Evolutionary conservation across 1,140 invertebrate species (phyloP).

Genomic region (Coelopa frigida): DNA sequence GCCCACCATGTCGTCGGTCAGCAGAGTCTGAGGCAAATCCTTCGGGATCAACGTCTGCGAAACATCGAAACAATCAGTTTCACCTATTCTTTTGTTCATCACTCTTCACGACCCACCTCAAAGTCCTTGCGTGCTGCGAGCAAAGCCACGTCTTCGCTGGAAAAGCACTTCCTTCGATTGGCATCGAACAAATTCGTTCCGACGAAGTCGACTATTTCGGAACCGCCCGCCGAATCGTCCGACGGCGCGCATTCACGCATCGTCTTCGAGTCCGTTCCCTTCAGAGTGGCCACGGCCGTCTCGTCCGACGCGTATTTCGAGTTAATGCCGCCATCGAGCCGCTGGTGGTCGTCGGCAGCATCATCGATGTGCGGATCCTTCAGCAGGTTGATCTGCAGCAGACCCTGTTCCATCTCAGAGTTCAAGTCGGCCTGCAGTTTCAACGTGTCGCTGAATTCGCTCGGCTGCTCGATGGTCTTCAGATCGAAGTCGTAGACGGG

Average conservation of each 20-base stretch:
- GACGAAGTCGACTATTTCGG: slow-evolving; percentile 19
- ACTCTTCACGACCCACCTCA: slow-evolving; percentile 16
- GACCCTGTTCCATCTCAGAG: slow-evolving; percentile 2
- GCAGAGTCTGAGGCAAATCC: slow-evolving; percentile 7
- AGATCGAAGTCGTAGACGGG: slow-evolving; percentile 37
- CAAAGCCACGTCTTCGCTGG: slow-evolving; percentile 31
- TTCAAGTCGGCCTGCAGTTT: slow-evolving; percentile 11
- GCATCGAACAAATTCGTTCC: slow-evolving; percentile 36
- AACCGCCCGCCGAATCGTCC: not conserved
- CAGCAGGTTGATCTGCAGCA: not conserved
- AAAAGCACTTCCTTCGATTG: slow-evolving; percentile 31
- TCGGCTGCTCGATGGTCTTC: slow-evolving; percentile 12
- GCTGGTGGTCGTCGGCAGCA: too few species aligned
- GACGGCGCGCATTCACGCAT: too few species aligned
- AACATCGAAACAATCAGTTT: slow-evolving; percentile 3
- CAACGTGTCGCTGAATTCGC: slow-evolving; percentile 6
- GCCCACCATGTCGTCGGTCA: slow-evolving; percentile 19
- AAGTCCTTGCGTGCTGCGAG: slow-evolving; percentile 32
- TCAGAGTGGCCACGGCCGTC: too few species aligned
- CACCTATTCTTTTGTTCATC: not conserved
- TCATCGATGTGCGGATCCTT: too few species aligned
- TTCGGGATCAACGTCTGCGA: slow-evolving; percentile 16
- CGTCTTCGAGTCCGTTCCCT: too few species aligned
- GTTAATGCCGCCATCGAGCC: too few species aligned
- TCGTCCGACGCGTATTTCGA: too few species aligned